These are phyloP conservation scores for Mustela lutreola DNA, from an alignment of 2,113 vertebrate genomes.

Conservation along the genomic window DNA sequence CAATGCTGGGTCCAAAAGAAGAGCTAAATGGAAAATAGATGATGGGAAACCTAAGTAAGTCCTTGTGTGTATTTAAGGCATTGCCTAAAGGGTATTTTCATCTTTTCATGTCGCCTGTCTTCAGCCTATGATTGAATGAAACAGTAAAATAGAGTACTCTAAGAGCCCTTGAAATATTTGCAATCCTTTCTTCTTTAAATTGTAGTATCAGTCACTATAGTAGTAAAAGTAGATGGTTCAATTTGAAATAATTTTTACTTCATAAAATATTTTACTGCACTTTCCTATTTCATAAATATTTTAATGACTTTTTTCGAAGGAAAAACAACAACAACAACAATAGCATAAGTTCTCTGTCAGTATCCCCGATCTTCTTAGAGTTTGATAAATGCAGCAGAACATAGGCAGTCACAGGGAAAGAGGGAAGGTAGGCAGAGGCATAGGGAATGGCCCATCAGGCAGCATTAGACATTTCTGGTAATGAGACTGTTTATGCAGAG, in stretches of 20 bases:
- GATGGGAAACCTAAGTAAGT: neutral
- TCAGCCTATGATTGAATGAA: neutral
- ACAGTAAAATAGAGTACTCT: neutral
- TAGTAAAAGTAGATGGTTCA: neutral
- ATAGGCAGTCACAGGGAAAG: neutral
- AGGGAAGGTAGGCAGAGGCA: rapidly evolving
- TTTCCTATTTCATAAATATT: neutral
- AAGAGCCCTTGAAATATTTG: neutral
- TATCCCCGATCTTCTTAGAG: neutral
- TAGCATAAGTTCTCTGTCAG: neutral
- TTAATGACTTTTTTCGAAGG: neutral
- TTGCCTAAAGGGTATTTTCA: neutral
- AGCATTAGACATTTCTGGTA: neutral
- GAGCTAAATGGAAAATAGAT: neutral
- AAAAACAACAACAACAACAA: too few species aligned
- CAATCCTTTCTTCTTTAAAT: neutral
- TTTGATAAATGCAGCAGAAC: neutral
- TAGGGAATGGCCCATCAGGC: neutral
- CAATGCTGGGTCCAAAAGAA: neutral
- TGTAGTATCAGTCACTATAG: neutral
- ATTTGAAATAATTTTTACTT: neutral
- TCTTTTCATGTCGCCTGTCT: neutral
- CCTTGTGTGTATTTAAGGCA: neutral
- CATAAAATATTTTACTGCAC: neutral
- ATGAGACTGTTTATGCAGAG: neutral